Conservation (phyloP, 2,113 vertebrate species). For the Microtus montanus region DNA sequence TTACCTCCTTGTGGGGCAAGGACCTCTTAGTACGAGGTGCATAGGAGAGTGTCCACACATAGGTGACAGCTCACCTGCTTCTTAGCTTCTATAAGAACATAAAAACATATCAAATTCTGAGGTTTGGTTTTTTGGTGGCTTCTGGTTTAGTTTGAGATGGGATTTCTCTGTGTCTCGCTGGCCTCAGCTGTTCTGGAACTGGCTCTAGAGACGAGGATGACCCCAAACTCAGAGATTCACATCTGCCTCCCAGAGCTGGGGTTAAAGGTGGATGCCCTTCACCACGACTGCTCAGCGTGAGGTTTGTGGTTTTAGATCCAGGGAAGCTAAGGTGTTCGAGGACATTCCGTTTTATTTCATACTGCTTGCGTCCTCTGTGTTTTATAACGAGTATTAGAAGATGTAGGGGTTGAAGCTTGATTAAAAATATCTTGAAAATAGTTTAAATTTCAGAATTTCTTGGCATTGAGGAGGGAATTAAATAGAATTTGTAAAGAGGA, state of each 20-base stretch:
- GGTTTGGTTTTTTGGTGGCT: neutral
- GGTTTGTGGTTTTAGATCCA: neutral
- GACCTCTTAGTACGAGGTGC: neutral
- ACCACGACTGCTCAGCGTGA: neutral
- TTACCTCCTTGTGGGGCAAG: no score
- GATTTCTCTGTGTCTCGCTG: neutral
- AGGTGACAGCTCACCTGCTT: neutral
- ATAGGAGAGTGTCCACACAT: neutral
- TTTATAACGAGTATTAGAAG: conserved; percentile 42
- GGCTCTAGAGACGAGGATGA: neutral
- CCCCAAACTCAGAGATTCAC: neutral
- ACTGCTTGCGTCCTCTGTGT: neutral
- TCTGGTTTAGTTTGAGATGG: neutral
- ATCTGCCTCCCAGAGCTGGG: neutral
- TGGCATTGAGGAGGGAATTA: neutral
- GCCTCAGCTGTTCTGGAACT: neutral
- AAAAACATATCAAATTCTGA: neutral
- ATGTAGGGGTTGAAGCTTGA: neutral
- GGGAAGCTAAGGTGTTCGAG: conserved; percentile 4
- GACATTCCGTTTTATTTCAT: neutral
- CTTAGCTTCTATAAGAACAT: neutral
- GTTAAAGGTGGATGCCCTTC: neutral
- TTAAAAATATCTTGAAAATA: conserved; percentile 36
- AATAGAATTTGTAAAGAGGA: conserved; percentile 6
- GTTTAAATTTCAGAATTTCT: conserved; percentile 22